phyloP scores from a whole-genome alignment of 2,797 vertebrate species.

The Pangasius krempfi region DNA sequence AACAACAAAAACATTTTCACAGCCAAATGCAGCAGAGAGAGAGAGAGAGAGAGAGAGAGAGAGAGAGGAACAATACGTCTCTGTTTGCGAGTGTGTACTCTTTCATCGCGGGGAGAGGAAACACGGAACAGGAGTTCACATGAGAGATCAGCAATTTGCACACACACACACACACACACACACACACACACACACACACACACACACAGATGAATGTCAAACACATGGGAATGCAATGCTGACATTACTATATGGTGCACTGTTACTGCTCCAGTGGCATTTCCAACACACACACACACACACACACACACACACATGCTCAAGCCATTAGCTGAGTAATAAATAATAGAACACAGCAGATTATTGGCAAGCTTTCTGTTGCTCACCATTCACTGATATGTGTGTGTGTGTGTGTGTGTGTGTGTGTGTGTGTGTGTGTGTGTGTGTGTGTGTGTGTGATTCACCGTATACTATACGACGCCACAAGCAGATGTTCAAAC shows the following conservation, averaged over 20 bases:
- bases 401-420: conserved; percentile 41
- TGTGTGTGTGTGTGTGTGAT: conserved; percentile 38
- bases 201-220: background rate
- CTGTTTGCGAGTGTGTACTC: conserved; percentile 31
- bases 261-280: conserved; percentile 14
- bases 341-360: conserved; percentile 57
- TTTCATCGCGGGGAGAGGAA: conserved; percentile 5
- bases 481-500: conserved; percentile 37
- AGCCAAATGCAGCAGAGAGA: conserved; percentile 17
- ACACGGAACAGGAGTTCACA: conserved; percentile 28
- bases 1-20: conserved; percentile 41
- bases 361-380: conserved; percentile 53
- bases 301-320: conserved; percentile 30
- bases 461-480: background rate
- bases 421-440: conserved; percentile 23
- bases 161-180: background rate
- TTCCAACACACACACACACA: background rate
- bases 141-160: conserved; percentile 26
- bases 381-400: conserved; percentile 18
- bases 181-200: conserved; percentile 16
- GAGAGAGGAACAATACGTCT: conserved; percentile 8
- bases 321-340: conserved; percentile 53
- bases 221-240: conserved; percentile 7
- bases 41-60: conserved; percentile 30
- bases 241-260: conserved; percentile 15